These are phyloP conservation scores for Sarcophaga variegata DNA, from an alignment of 2,888 invertebrate genomes.

Conservation along the genomic window DNA sequence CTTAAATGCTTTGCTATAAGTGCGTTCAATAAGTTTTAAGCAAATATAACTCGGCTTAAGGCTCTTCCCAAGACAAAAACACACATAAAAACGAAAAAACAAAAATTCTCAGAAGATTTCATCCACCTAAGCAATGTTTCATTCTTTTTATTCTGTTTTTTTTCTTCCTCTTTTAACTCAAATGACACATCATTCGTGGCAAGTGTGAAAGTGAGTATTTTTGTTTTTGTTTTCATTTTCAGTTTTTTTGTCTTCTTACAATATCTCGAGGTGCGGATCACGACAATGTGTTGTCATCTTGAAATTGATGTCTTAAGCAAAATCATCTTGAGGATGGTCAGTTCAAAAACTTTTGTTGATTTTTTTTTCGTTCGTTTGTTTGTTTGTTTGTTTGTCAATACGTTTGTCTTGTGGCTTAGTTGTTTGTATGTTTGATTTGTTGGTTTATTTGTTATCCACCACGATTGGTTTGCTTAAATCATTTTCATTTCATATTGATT, in stretches of 20 bases:
- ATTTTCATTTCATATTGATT: too few species aligned
- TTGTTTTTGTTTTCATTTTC: too few species aligned
- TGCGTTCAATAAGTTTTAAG: constrained; percentile 57
- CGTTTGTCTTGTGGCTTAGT: constrained; percentile 6
- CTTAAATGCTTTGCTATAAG: constrained; percentile 36
- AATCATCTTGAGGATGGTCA: constrained; percentile 78
- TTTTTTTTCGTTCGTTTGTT: background rate
- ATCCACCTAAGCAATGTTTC: constrained; percentile 8
- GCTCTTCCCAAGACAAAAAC: constrained; percentile 1
- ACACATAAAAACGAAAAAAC: background rate
- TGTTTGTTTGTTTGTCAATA: constrained; percentile 7
- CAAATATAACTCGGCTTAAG: constrained; percentile 53
- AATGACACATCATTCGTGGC: constrained; percentile 58
- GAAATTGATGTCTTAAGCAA: constrained; percentile 70
- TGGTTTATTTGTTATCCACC: constrained; percentile 18
- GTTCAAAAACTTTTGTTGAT: constrained; percentile 67
- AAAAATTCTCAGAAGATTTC: constrained; percentile 18
- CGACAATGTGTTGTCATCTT: constrained; percentile 46
- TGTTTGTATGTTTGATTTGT: constrained; percentile 37
- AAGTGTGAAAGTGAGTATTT: background rate
- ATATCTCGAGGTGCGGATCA: constrained; percentile 27
- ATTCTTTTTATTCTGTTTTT: constrained; percentile 32
- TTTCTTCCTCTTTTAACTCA: background rate
- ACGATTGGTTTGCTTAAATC: too few species aligned
- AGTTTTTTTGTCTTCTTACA: background rate